Evolutionary conservation across 2,797 vertebrate genomes (phyloP), one percentile per base, ranked within the genome.

Genomic region (Galaxias olidus): DNA sequence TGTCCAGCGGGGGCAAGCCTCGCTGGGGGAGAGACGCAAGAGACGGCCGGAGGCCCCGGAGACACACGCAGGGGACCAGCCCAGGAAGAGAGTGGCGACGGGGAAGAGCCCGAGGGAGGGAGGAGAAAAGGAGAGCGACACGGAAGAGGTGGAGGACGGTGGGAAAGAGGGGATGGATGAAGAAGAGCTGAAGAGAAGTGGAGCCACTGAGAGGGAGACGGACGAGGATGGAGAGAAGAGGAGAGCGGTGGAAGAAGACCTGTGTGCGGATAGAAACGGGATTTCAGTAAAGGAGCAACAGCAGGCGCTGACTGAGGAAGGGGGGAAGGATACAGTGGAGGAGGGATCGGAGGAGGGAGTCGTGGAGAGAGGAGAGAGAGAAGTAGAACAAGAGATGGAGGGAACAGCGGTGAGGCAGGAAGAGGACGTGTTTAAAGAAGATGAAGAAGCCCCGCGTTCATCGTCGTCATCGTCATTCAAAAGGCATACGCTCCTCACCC

Each of bases 71-170:
- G n/a, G 68, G 0, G 80, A 70, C 0, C 80, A 76, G 0, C 63
- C 70, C 0, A 76, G 65, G 47, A 90, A 90, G 68, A 84, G 73
- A 9, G 63, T 19, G 0, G 81, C 30, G 30, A 4, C 73, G 66
- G 50, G 49, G 65, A 66, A 30, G 3, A 30, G 6, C 2, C 3
- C 30, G 45, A 51, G 9, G 1, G 14, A 69, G n/a, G 69, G 10
- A 10, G 61, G 10, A 8, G 40, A 9, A 13, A 42, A 14, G 9
- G 51, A n/a, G 10, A 7, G 54, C 4, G 19, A n/a, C 42, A 4
- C 1, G 11, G 1, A 45, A 0, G 69, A 68, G 45, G 84, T 70
- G 20, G 85, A 18, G 84, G 43, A 61, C 0, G 1, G 0, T 17
- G 69, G 11, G 1, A 41, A 9, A 0, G 11, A 19, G 1, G 52